Evolutionary conservation across 2,113 vertebrate species (phyloP).

Genomic region (Echinops telfairi): DNA sequence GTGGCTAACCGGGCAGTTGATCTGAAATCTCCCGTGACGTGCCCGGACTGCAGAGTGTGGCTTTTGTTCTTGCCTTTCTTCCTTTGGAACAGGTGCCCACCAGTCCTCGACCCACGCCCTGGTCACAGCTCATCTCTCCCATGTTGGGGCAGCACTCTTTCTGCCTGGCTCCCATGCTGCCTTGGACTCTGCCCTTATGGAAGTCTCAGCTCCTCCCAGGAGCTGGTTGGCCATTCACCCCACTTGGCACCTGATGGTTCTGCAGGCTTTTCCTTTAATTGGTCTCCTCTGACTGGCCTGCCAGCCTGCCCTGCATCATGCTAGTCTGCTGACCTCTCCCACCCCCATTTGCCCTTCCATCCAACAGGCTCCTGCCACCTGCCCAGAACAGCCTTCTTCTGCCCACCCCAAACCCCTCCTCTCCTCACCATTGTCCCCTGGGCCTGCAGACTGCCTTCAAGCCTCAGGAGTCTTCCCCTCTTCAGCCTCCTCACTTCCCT

Average conservation of each 20-base stretch:
- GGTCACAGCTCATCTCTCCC: not conserved
- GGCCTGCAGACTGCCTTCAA: no score
- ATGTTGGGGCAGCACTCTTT: no score
- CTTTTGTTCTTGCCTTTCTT: not conserved
- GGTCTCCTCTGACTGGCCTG: not conserved
- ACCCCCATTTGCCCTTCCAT: not conserved
- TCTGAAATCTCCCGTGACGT: not conserved
- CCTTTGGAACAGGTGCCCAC: not conserved
- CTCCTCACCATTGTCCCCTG: no score
- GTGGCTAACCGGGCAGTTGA: not conserved
- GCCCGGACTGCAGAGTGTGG: no score
- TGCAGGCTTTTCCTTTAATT: not conserved
- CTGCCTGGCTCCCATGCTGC: rapidly evolving
- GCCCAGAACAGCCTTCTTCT: not conserved
- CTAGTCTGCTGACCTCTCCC: no score
- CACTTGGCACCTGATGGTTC: no score
- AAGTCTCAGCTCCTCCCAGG: not conserved
- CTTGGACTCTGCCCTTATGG: not conserved
- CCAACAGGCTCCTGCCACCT: not conserved
- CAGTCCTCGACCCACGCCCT: not conserved
- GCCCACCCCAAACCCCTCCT: no score
- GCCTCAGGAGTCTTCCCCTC: no score
- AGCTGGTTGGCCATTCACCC: no score
- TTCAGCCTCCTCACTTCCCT: no score
- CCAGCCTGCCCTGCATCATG: no score